These are phyloP conservation scores for Habropoda laboriosa DNA, from an alignment of 1,140 invertebrate species.

Conservation along the genomic window DNA sequence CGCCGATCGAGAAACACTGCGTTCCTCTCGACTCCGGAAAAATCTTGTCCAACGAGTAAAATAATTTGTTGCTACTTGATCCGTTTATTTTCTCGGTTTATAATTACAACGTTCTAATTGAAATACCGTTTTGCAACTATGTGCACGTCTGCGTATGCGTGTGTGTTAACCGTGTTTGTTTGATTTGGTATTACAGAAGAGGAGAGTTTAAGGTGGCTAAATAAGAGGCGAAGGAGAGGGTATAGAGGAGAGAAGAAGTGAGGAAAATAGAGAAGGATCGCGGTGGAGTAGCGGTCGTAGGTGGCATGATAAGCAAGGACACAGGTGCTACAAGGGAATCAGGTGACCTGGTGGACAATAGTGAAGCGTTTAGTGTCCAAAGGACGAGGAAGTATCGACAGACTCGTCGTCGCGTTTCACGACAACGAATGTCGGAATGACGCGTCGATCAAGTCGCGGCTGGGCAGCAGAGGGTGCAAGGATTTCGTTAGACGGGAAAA, in stretches of 20 bases:
- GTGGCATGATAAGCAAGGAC: conserved; percentile 70
- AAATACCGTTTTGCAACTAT: too few relatives aligned
- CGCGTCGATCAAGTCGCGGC: conserved; percentile 58
- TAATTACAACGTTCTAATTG: not conserved
- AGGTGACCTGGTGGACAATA: conserved; percentile 54
- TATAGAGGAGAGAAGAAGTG: conserved; percentile 18
- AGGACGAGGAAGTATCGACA: conserved; percentile 12
- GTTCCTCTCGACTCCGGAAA: too few relatives aligned
- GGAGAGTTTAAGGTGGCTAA: not conserved
- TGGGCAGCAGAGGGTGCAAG: conserved; percentile 55
- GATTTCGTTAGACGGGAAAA: conserved; percentile 53
- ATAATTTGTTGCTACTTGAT: conserved; percentile 7
- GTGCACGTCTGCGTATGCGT: too few relatives aligned
- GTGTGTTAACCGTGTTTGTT: conserved; percentile 5
- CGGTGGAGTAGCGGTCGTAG: not conserved
- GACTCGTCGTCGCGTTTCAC: conserved; percentile 9
- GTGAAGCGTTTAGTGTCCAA: not conserved
- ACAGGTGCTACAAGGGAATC: conserved; percentile 46
- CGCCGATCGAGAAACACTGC: conserved; percentile 12
- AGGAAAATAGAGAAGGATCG: conserved; percentile 9
- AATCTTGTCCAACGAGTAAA: conserved; percentile 30
- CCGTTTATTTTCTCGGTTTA: not conserved
- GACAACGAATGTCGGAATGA: conserved; percentile 65
- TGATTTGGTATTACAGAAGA: conserved; percentile 37
- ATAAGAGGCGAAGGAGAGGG: conserved; percentile 2